These are phyloP conservation scores for Epinotia ramella DNA, from an alignment of 2,888 invertebrate species.

Conservation along the genomic window DNA sequence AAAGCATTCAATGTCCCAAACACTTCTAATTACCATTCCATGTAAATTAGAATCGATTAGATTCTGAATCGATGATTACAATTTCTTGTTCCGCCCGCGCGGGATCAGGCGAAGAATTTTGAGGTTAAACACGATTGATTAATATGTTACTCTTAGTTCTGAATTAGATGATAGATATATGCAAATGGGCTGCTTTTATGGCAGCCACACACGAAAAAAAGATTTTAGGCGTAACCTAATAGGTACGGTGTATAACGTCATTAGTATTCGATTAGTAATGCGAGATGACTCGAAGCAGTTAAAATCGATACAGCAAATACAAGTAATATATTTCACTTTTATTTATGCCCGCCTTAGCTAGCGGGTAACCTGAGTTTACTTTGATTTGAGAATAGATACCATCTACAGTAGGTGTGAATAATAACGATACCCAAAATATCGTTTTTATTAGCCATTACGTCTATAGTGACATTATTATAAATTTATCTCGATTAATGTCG, in stretches of 20 bases:
- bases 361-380: conserved; percentile 60
- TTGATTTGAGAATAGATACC: conserved; percentile 51
- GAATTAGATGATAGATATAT: conserved; percentile 74
- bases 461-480: conserved; percentile 43
- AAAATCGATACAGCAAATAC: conserved; percentile 42
- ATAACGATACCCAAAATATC: conserved; percentile 49
- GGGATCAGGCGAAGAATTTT: conserved; percentile 64
- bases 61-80: conserved; percentile 55
- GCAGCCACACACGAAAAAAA: conserved; percentile 75
- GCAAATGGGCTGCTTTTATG: conserved; percentile 73
- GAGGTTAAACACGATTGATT: conserved; percentile 72
- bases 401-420: conserved; percentile 60
- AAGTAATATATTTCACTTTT: conserved; percentile 64
- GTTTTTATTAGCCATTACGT: conserved; percentile 47
- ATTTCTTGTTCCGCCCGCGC: conserved; percentile 48
- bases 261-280: conserved; percentile 76
- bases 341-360: conserved; percentile 64
- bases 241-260: conserved; percentile 57
- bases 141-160: conserved; percentile 71
- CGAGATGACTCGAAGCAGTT: conserved; percentile 61
- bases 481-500: conserved; percentile 34
- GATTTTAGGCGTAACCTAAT: conserved; percentile 69
- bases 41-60: conserved; percentile 65
- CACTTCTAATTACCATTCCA: conserved; percentile 72
- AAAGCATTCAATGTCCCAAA: conserved; percentile 57